These are phyloP conservation scores for Cantharis lateralis DNA, from an alignment of 2,888 invertebrate genomes.

Conservation along the genomic window DNA sequence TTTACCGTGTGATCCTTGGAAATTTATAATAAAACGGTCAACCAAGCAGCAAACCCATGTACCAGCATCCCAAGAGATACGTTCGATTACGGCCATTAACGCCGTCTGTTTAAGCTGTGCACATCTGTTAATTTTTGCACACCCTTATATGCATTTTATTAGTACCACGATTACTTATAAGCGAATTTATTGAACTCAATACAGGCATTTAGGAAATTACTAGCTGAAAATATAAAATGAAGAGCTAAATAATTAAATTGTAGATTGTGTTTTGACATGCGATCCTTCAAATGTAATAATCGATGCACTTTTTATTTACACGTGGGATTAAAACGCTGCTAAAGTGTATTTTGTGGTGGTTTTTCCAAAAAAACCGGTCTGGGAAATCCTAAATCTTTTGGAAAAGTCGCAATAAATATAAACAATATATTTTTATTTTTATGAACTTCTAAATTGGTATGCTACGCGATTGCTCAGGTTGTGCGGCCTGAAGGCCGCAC, in stretches of 20 bases:
- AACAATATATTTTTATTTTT: too few relatives aligned
- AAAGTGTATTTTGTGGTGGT: not conserved
- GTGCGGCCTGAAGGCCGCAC: too few relatives aligned
- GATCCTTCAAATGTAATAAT: not conserved
- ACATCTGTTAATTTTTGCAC: conserved; percentile 59
- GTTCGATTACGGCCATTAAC: conserved; percentile 48
- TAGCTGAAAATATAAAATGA: conserved; percentile 45
- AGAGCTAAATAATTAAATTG: conserved; percentile 52
- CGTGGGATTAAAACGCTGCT: not conserved
- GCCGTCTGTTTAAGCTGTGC: conserved; percentile 53
- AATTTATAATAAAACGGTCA: conserved; percentile 41
- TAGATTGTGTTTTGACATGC: conserved; percentile 53
- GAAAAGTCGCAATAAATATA: too few relatives aligned
- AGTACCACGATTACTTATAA: conserved; percentile 45
- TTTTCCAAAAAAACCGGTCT: not conserved
- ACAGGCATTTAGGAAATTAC: not conserved
- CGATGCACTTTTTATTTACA: conserved; percentile 6
- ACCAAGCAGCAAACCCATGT: conserved; percentile 50
- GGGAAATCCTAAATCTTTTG: too few relatives aligned
- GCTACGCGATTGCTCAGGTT: too few relatives aligned
- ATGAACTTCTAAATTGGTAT: too few relatives aligned
- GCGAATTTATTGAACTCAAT: conserved; percentile 22
- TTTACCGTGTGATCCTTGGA: not conserved
- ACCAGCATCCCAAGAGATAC: conserved; percentile 35
- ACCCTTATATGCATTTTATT: conserved; percentile 41